Evolutionary conservation across 2,113 vertebrate species (phyloP), one percentile per base, ranked within the genome.

Genomic region (Atractosteus spatula): DNA sequence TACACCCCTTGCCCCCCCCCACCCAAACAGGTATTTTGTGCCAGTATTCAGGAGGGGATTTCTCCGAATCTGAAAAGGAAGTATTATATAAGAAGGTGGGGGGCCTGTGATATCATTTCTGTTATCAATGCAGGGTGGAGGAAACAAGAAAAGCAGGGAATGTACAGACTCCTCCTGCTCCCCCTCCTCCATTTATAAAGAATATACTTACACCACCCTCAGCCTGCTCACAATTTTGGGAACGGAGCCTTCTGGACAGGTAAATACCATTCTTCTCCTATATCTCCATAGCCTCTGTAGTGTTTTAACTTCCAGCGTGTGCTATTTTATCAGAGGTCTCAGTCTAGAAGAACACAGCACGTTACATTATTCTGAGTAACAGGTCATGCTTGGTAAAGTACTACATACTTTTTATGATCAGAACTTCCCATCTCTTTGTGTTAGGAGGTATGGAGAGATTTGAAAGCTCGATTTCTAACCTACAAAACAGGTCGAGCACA

Each of bases 81-180:
- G 42, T 66, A 67, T 41, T 44, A 51, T 64, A 3, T 70, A 51
- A 51, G 5, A 8, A 67, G 43, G 11, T 14, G 29, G 47, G 65
- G 12, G 61, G 0, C 62, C 8, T 45, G 5, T 85, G 74, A 81
- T 79, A 62, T 84, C 76, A 86, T 44, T 6, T 62, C 5, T 10
- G 10, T 51, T 51, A 10, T 78, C 17, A 73, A 41, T 61, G 77
- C 29, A 3, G 11, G 10, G 16, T 7, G 14, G 41, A 56, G 45
- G 17, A 13, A 11, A 4, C 54, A 54, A 55, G 41, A 62, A 16
- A 41, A 57, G 29, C 12, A n/a, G 63, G 0, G 75, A 43, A 69
- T 68, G 73, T 83, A 41, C 4, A 1, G 76, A 76, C 87, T 86
- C 87, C 90, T 82, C 89, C 89, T 74, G 73, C 72, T 42, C 0